phyloP scores from a whole-genome alignment of 2,888 invertebrate species.

The Anthophora plumipes region DNA sequence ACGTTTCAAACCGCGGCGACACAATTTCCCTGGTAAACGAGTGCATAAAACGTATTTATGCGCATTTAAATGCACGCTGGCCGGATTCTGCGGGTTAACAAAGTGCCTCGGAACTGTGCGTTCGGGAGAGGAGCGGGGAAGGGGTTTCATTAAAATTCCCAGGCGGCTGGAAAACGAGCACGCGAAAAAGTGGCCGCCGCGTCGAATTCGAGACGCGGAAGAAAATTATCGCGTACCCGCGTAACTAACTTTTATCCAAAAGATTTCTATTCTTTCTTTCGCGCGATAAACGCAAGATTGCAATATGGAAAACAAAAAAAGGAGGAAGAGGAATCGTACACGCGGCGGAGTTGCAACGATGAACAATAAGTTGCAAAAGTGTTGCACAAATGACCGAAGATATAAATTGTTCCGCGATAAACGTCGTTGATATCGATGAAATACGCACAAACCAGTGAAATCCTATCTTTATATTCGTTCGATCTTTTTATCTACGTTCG shows the following conservation, averaged over 20 bases:
- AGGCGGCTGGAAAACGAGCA: not conserved
- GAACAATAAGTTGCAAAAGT: not conserved
- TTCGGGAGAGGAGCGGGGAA: no score
- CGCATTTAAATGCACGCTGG: constrained; percentile 11
- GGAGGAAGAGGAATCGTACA: not conserved
- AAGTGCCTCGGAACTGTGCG: not conserved
- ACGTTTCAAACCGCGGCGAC: constrained; percentile 18
- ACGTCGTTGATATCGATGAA: not conserved
- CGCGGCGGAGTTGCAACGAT: not conserved
- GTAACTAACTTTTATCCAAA: not conserved
- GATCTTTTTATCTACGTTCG: not conserved
- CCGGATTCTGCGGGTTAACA: not conserved
- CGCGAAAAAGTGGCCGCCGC: not conserved
- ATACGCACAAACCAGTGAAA: no score
- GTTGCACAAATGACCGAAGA: not conserved
- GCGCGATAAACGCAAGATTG: not conserved
- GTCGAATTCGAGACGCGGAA: not conserved
- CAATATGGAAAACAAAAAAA: no score
- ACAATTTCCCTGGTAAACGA: constrained; percentile 30
- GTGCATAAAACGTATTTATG: constrained; percentile 28
- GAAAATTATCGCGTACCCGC: not conserved
- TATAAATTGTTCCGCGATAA: constrained; percentile 4
- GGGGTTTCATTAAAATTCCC: constrained; percentile 11
- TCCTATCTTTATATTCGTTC: no score
- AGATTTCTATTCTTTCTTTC: not conserved